A percentile compares a stretch with the other conserved stretches of the same genome.
Evolutionary conservation across 2,888 invertebrate species (phyloP).

Genomic region (Rhagonycha fulva): DNA sequence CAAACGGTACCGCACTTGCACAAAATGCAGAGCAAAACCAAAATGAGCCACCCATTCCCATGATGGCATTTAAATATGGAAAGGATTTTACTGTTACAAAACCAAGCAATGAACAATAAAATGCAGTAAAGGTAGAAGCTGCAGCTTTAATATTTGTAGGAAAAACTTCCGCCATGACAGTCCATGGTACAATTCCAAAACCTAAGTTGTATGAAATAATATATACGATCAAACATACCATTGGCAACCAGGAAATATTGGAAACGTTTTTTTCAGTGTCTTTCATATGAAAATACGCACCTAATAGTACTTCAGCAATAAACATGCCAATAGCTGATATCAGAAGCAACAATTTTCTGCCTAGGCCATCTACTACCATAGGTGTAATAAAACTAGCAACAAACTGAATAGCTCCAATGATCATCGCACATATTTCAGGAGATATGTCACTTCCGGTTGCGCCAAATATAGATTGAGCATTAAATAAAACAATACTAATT

Average conservation of each 20-base stretch:
- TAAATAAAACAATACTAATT: constrained; percentile 80
- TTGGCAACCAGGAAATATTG: constrained; percentile 69
- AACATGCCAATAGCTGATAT: constrained; percentile 69
- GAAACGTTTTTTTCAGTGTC: constrained; percentile 57
- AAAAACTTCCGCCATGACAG: constrained; percentile 80
- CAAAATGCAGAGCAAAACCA: too few relatives aligned
- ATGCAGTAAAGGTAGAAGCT: constrained; percentile 73
- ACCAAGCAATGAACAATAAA: constrained; percentile 72
- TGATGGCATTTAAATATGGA: constrained; percentile 57
- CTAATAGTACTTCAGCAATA: constrained; percentile 61
- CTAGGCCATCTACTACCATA: constrained; percentile 74
- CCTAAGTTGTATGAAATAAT: constrained; percentile 72
- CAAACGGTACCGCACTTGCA: too few relatives aligned
- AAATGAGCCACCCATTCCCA: constrained; percentile 68
- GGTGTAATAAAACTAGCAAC: constrained; percentile 72
- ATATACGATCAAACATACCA: constrained; percentile 70
- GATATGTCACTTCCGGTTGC: constrained; percentile 65
- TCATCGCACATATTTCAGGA: constrained; percentile 69
- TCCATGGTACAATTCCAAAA: constrained; percentile 79
- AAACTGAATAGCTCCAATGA: constrained; percentile 75
- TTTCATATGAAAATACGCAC: constrained; percentile 67
- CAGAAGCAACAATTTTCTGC: constrained; percentile 71
- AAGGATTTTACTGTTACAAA: constrained; percentile 76
- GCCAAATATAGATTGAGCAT: constrained; percentile 72
- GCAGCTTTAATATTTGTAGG: constrained; percentile 75